Conservation (phyloP, 2,797 vertebrate genomes). For the Trichosurus vulpecula region DNA sequence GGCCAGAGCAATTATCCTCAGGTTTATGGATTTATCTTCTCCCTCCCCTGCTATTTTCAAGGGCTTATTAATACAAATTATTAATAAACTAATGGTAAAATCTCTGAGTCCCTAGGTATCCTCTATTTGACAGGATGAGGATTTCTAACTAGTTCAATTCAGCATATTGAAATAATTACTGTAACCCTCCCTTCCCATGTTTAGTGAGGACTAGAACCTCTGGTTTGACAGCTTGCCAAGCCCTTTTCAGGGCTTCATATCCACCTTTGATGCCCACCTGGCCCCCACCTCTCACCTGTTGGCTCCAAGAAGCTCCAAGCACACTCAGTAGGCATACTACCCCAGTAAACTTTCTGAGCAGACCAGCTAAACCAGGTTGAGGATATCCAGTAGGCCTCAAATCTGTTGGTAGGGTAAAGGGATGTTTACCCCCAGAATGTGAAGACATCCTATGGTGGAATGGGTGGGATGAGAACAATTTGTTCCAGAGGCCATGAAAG, state of each 20-base stretch:
- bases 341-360: background rate
- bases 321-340: background rate
- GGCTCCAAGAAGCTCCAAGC: background rate
- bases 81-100: background rate
- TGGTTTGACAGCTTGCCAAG: background rate
- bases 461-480: background rate
- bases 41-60: background rate
- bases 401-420: background rate
- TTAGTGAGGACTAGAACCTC: background rate
- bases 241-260: background rate
- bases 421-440: background rate
- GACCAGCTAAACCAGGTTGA: background rate
- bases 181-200: background rate
- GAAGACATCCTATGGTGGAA: background rate
- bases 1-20: background rate
- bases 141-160: background rate
- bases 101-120: background rate
- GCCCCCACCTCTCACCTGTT: background rate
- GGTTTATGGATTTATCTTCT: background rate
- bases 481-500: background rate
- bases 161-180: background rate
- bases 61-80: background rate
- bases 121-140: background rate
- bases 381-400: background rate
- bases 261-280: background rate